phyloP scores from a whole-genome alignment of 2,797 vertebrate genomes.

The Emys orbicularis region DNA sequence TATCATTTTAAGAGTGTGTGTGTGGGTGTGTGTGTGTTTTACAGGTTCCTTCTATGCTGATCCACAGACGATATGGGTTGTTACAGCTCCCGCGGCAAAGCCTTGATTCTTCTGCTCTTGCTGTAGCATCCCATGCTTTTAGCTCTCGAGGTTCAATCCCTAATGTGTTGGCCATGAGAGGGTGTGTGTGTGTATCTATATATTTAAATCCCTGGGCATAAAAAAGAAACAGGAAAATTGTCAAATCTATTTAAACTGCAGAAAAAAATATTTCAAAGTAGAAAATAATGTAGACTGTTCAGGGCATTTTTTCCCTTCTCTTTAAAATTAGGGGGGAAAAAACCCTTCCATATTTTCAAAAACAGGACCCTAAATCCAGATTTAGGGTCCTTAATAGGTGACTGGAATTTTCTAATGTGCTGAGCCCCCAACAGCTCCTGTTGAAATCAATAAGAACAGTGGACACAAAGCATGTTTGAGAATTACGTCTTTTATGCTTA shows the following conservation, averaged over 20 bases:
- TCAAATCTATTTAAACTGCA: neutral
- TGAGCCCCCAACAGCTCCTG: neutral
- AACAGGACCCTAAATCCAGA: too few species aligned
- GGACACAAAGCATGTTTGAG: neutral
- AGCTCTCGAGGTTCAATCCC: too few species aligned
- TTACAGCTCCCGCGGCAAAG: too few species aligned
- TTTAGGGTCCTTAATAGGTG: neutral
- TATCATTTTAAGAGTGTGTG: neutral
- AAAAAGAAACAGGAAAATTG: too few species aligned
- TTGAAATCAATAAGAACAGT: neutral
- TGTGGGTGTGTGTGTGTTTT: neutral
- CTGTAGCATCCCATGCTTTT: too few species aligned
- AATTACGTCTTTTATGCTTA: neutral
- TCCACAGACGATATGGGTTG: too few species aligned
- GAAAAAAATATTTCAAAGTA: neutral
- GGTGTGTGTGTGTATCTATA: too few species aligned
- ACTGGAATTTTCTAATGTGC: neutral
- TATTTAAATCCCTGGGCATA: too few species aligned
- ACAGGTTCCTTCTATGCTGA: too few species aligned
- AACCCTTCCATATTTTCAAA: neutral
- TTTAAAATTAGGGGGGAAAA: neutral
- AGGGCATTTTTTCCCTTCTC: neutral
- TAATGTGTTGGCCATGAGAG: too few species aligned
- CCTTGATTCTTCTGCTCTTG: too few species aligned
- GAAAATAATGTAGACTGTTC: neutral